Percentiles rank a stretch among this genome's conserved stretches.
Conservation (phyloP, 2,797 vertebrate genomes). For the Lacerta agilis region DNA sequence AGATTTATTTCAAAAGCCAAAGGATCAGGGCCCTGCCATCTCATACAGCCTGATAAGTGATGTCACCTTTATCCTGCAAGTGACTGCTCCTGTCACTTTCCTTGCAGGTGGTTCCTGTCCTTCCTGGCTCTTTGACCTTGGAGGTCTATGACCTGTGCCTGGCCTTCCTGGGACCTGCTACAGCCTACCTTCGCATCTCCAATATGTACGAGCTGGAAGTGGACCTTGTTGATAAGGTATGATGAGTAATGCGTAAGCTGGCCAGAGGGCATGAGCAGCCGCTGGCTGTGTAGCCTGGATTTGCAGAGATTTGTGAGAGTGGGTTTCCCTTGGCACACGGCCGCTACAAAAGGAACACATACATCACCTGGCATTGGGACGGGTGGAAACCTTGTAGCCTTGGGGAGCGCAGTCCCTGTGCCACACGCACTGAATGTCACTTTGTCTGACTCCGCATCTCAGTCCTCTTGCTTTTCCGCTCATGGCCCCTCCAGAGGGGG, state of each 20-base stretch:
- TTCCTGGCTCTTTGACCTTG: constrained; percentile 72
- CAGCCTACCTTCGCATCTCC: constrained; percentile 68
- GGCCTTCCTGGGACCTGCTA: constrained; percentile 68
- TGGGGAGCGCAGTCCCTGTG: background rate
- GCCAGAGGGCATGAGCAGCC: no score
- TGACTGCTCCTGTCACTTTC: background rate
- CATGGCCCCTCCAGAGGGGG: no score
- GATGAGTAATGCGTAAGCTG: constrained; percentile 30
- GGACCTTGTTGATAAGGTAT: constrained; percentile 74
- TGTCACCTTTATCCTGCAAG: background rate
- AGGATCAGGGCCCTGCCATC: no score
- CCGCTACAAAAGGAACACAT: background rate
- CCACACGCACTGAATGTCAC: background rate
- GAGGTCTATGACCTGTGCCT: constrained; percentile 76
- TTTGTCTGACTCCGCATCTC: background rate
- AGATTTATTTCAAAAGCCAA: no score
- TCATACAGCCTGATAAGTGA: no score
- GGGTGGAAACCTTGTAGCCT: no score
- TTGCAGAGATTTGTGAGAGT: background rate
- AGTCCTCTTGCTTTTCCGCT: background rate
- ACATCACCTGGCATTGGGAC: no score
- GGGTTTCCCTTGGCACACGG: background rate
- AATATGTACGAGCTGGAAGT: constrained; percentile 77
- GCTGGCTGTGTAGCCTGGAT: background rate
- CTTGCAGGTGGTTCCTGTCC: constrained; percentile 71